Conservation (phyloP, 2,888 invertebrate genomes). For the Meliscaeva auricollis region DNA sequence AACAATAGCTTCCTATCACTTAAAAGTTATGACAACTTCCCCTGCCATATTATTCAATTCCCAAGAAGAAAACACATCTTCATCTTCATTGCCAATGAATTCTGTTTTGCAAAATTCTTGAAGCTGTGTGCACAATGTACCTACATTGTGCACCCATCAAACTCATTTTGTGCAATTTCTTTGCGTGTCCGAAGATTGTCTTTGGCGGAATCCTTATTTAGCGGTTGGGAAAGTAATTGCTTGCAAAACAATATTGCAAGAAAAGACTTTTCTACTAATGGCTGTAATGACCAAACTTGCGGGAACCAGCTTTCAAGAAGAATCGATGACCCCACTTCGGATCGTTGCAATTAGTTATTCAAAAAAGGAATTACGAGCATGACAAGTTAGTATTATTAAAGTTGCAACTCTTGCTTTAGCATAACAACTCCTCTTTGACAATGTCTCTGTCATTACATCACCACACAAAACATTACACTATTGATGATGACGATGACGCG, state of each 20-base stretch:
- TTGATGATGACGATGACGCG: conserved; percentile 5
- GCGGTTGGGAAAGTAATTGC: background rate
- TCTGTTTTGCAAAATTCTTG: conserved; percentile 5
- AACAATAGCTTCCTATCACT: background rate
- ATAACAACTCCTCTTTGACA: conserved; percentile 35
- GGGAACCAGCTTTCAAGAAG: background rate
- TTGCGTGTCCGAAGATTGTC: conserved; percentile 2
- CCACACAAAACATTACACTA: background rate
- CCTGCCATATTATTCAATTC: background rate
- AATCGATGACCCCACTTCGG: conserved; percentile 63
- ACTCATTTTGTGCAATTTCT: background rate
- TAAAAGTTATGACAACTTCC: conserved; percentile 24
- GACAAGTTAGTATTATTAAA: conserved; percentile 59
- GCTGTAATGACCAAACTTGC: conserved; percentile 19
- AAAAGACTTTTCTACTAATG: conserved; percentile 7
- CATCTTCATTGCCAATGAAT: background rate
- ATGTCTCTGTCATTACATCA: conserved; percentile 24
- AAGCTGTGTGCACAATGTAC: background rate
- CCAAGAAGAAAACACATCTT: background rate
- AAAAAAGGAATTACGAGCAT: conserved; percentile 68
- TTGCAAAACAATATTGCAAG: background rate
- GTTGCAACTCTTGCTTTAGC: no score
- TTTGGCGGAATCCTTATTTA: background rate
- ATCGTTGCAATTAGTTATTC: conserved; percentile 68
- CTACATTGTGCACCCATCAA: background rate